A percentile compares a stretch with the other conserved stretches of the same genome.
phyloP scores from a whole-genome alignment of 2,888 invertebrate species.

The Torymus auratus region DNA sequence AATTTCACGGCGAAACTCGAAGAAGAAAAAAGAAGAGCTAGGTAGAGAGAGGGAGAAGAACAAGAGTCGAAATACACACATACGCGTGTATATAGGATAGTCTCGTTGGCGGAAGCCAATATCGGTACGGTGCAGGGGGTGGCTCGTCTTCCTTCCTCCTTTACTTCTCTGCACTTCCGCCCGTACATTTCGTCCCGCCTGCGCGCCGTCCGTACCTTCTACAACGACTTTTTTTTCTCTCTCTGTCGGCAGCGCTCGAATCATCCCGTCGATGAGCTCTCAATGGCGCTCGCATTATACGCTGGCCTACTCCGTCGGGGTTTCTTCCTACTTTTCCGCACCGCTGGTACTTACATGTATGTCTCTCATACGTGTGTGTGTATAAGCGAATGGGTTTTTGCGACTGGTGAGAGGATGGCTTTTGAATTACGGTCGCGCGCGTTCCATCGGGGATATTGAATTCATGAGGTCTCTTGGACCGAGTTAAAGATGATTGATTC shows the following conservation, averaged over 20 bases:
- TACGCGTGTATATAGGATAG: not conserved
- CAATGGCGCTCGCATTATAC: slow-evolving; percentile 28
- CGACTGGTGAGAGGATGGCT: too few species aligned
- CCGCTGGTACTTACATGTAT: not conserved
- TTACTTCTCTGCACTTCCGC: not conserved
- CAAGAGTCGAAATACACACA: slow-evolving; percentile 42
- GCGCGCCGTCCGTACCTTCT: not conserved
- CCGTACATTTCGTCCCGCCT: not conserved
- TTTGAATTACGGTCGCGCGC: too few species aligned
- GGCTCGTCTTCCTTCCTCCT: slow-evolving; percentile 17
- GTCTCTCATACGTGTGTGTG: too few species aligned
- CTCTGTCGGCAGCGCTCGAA: slow-evolving; percentile 8
- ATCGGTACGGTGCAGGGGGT: slow-evolving; percentile 22
- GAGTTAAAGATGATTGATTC: too few species aligned
- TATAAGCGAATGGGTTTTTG: too few species aligned
- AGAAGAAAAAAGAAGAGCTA: slow-evolving; percentile 6
- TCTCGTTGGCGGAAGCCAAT: slow-evolving; percentile 47
- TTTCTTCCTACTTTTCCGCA: not conserved
- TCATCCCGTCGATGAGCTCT: slow-evolving; percentile 42
- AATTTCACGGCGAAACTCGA: slow-evolving; percentile 44
- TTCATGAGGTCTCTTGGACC: not conserved
- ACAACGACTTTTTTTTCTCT: slow-evolving; percentile 26
- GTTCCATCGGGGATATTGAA: slow-evolving; percentile 1
- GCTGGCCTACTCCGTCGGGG: slow-evolving; percentile 29
- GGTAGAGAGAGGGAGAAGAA: not conserved